These are phyloP conservation scores for Nephrocerus scutellatus DNA, from an alignment of 2,888 invertebrate species.

Conservation along the genomic window DNA sequence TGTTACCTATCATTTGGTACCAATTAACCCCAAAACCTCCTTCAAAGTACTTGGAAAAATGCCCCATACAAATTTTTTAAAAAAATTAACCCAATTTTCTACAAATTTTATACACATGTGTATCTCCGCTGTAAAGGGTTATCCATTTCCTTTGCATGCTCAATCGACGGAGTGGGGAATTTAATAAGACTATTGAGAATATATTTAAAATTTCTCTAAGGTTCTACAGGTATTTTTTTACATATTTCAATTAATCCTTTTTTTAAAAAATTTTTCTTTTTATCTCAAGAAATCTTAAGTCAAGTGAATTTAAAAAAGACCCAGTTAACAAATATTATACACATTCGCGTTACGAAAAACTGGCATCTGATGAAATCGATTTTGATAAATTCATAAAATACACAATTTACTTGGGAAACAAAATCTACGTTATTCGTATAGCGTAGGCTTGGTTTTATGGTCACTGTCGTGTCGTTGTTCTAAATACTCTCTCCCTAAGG, in stretches of 20 bases:
- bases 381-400: slow-evolving; percentile 44
- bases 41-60: too few relatives aligned
- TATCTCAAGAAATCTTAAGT: slow-evolving; percentile 36
- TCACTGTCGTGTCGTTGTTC: too few relatives aligned
- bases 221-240: slow-evolving; percentile 38
- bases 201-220: slow-evolving; percentile 67
- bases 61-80: too few relatives aligned
- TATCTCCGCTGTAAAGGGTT: too few relatives aligned
- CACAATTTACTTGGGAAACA: slow-evolving; percentile 44
- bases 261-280: background rate
- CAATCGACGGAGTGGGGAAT: slow-evolving; percentile 61
- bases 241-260: background rate
- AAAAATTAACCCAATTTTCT: too few relatives aligned
- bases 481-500: too few relatives aligned
- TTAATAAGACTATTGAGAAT: slow-evolving; percentile 62
- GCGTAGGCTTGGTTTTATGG: too few relatives aligned
- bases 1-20: too few relatives aligned
- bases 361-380: slow-evolving; percentile 39
- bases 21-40: too few relatives aligned
- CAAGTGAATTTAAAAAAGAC: slow-evolving; percentile 34
- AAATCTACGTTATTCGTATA: too few relatives aligned
- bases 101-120: too few relatives aligned
- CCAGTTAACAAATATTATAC: slow-evolving; percentile 31
- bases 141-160: slow-evolving; percentile 68
- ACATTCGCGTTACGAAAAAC: slow-evolving; percentile 41